Evolutionary conservation across 2,888 invertebrate species (phyloP).

Genomic region (Xestia xanthographa): DNA sequence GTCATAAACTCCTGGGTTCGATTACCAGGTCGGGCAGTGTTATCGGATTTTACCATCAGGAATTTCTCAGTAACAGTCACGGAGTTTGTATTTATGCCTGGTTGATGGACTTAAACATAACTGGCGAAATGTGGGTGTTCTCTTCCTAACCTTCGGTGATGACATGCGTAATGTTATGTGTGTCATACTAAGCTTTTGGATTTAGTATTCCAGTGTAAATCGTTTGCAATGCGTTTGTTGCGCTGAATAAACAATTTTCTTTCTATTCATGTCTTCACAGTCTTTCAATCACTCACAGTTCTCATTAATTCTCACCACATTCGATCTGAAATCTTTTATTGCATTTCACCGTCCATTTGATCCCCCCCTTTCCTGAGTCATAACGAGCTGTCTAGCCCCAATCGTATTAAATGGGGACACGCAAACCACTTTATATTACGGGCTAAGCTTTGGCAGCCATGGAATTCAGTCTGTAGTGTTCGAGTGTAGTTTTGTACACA

Average conservation of each 20-base stretch:
- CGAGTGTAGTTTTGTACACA: not conserved
- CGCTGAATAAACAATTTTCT: not conserved
- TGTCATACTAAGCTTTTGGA: too few relatives aligned
- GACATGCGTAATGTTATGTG: too few relatives aligned
- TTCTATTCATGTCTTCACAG: not conserved
- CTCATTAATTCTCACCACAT: constrained; percentile 7
- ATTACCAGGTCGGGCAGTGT: too few relatives aligned
- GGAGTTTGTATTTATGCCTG: too few relatives aligned
- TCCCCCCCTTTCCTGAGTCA: constrained; percentile 27
- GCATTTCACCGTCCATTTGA: constrained; percentile 23
- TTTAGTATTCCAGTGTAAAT: too few relatives aligned
- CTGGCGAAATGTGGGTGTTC: too few relatives aligned
- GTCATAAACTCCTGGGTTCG: too few relatives aligned
- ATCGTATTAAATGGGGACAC: constrained; percentile 20
- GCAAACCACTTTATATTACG: constrained; percentile 40
- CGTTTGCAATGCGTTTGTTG: too few relatives aligned
- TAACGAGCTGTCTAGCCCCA: constrained; percentile 36
- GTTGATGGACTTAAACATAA: too few relatives aligned
- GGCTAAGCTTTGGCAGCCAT: not conserved
- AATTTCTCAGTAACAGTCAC: too few relatives aligned
- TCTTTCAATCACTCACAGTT: not conserved
- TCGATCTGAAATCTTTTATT: constrained; percentile 13
- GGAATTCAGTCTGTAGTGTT: constrained; percentile 21
- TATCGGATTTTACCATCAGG: too few relatives aligned
- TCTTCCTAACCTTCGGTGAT: too few relatives aligned